A percentile compares a stretch with the other conserved stretches of the same genome.
Conservation (phyloP, 2,888 invertebrate species). For the Spatulosminthurus flaviceps region DNA sequence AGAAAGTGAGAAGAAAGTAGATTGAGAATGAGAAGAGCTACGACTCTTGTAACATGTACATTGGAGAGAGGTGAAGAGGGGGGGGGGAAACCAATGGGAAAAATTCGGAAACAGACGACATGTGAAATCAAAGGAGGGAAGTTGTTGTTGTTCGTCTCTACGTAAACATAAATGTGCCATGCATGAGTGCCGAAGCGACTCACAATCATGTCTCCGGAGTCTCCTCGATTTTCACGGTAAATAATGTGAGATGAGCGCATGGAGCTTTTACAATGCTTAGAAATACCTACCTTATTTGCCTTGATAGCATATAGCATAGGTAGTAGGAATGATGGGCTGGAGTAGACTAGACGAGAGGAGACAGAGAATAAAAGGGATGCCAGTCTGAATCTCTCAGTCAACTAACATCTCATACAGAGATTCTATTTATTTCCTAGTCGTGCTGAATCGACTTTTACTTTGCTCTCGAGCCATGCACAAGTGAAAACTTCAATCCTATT, state of each 20-base stretch:
- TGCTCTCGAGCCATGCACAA: constrained; percentile 17
- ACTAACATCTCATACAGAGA: constrained; percentile 42
- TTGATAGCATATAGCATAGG: background rate
- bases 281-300: background rate
- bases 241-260: constrained; percentile 40
- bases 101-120: background rate
- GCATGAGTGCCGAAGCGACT: constrained; percentile 8
- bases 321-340: too few relatives aligned
- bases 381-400: too few relatives aligned
- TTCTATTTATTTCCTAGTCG: constrained; percentile 53
- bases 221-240: constrained; percentile 20
- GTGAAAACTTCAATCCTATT: constrained; percentile 35
- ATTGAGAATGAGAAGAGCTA: background rate
- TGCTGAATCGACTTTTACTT: constrained; percentile 50
- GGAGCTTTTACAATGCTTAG: background rate
- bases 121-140: background rate
- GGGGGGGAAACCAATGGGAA: background rate
- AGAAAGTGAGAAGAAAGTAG: background rate
- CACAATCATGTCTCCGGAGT: constrained; percentile 2
- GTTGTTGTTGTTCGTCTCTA: background rate
- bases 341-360: too few relatives aligned
- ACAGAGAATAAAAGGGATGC: too few relatives aligned
- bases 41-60: too few relatives aligned
- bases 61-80: too few relatives aligned
- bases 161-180: background rate